Evolutionary conservation across 2,797 vertebrate genomes (phyloP), one percentile per base, ranked within the genome.

Genomic region (Melanotaenia boesemani): DNA sequence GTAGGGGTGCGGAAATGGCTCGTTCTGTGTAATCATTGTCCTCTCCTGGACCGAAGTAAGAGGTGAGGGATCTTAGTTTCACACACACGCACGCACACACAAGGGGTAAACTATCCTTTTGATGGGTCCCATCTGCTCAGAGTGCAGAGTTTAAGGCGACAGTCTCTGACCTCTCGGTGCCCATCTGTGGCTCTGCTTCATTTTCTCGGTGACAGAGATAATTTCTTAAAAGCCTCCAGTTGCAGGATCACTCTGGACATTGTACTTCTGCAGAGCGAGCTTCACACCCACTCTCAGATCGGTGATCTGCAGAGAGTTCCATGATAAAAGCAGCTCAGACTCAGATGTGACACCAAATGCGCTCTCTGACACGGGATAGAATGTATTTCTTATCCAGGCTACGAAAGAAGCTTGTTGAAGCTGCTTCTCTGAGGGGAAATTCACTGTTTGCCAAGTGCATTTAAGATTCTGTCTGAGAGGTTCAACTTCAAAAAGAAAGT

Each of bases 381-480:
- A 72, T 56, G 52, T 61, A 0, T 67, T 48, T 77, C 56, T 67
- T 56, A 15, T 70, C 48, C 58, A 34, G 65, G 54, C 52, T 63
- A 61, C 57, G 32, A 50, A 62, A 34, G 32, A 37, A 68, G 70
- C 70, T 85, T 63, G 79, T 86, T 89, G 70, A 81, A 86, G 67
- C 48, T 34, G 57, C 60, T 67, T 72, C 83, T 84, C 70, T 66
- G 18, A n/a, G 15, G 41, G 41, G 80, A 60, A 70, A 37, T 41
- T 39, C 57, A 70, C 79, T 89, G 84, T 88, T 84, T 80, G 60
- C 89, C 79, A 74, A 79, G 76, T 80, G 44, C 84, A 87, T 92
- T 89, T 86, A 79, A 55, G 71, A 92, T 92, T 92, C 88, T 81
- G 83, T 90, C 82, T 88, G 86, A 85, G 72, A 66, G 63, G 81